Conservation (phyloP, 1,140 invertebrate species). For the Nymphalis io region DNA sequence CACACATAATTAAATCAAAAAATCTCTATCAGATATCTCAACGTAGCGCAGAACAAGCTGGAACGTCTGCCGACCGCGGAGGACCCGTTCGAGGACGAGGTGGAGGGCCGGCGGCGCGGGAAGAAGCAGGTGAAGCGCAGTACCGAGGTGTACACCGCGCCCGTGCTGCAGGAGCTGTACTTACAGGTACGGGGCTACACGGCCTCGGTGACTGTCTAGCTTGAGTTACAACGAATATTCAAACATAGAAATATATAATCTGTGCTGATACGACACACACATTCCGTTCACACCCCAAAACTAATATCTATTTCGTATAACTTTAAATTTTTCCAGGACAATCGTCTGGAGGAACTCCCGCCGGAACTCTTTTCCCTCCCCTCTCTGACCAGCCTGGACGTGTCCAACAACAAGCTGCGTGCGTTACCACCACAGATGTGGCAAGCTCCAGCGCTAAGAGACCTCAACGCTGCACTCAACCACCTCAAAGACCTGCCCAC, state of each 20-base stretch:
- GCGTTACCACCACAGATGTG: slow-evolving; percentile 93
- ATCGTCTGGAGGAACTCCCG: slow-evolving; percentile 90
- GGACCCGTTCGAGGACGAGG: slow-evolving; percentile 67
- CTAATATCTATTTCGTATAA: neutral
- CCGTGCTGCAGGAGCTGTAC: slow-evolving; percentile 93
- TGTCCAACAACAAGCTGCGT: slow-evolving; percentile 97
- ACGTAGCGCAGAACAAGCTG: slow-evolving; percentile 94
- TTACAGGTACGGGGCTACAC: slow-evolving; percentile 82
- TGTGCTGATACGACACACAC: no score
- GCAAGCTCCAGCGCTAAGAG: slow-evolving; percentile 92
- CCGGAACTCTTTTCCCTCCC: slow-evolving; percentile 91
- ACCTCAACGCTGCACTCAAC: slow-evolving; percentile 96
- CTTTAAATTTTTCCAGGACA: slow-evolving; percentile 84
- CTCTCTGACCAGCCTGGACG: slow-evolving; percentile 90
- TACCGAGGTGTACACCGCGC: slow-evolving; percentile 82
- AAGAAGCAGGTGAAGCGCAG: slow-evolving; percentile 37
- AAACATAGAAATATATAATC: no score
- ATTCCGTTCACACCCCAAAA: no score
- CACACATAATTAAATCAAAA: no score
- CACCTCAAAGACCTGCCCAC: slow-evolving; percentile 90
- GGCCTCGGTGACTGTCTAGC: no score
- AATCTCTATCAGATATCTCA: slow-evolving; percentile 91
- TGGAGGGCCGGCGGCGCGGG: slow-evolving; percentile 51
- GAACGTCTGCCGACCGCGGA: slow-evolving; percentile 83
- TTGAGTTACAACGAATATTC: no score